phyloP scores from a whole-genome alignment of 2,797 vertebrate species.

The Mus spretus region DNA sequence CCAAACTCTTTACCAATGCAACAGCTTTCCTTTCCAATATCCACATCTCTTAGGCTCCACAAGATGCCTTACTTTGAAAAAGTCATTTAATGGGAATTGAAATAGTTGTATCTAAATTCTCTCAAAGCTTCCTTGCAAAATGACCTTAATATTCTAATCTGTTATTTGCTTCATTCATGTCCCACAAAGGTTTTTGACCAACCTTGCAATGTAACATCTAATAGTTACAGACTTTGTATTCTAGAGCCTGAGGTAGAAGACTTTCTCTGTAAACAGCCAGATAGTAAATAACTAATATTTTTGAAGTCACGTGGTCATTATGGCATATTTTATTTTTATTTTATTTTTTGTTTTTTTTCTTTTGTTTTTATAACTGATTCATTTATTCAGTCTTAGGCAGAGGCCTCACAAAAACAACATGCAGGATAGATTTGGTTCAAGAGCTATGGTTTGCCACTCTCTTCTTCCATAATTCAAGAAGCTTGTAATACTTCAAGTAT shows the following conservation, averaged over 20 bases:
- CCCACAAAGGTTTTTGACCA: background rate
- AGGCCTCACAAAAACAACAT: background rate
- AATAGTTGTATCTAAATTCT: background rate
- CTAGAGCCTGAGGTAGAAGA: background rate
- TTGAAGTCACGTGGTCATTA: background rate
- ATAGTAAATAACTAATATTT: slow-evolving; percentile 40
- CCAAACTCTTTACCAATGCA: slow-evolving; percentile 14
- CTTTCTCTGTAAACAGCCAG: background rate
- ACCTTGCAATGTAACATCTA: background rate
- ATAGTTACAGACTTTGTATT: background rate
- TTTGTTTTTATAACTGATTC: slow-evolving; percentile 20
- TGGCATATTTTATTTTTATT: slow-evolving; percentile 22
- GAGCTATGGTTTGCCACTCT: background rate
- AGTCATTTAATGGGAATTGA: background rate
- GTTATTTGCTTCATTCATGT: background rate
- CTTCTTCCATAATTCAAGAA: slow-evolving; percentile 26
- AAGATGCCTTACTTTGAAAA: slow-evolving; percentile 46
- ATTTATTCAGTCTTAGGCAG: background rate
- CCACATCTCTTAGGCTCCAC: background rate
- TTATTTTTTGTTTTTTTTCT: background rate
- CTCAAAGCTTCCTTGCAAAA: slow-evolving; percentile 24
- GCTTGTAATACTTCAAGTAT: background rate
- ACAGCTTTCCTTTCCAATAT: slow-evolving; percentile 12
- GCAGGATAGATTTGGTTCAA: background rate
- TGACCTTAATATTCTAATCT: background rate